Evolutionary conservation across 1,140 invertebrate genomes (phyloP).

Genomic region (Macrobrachium rosenbergii): DNA sequence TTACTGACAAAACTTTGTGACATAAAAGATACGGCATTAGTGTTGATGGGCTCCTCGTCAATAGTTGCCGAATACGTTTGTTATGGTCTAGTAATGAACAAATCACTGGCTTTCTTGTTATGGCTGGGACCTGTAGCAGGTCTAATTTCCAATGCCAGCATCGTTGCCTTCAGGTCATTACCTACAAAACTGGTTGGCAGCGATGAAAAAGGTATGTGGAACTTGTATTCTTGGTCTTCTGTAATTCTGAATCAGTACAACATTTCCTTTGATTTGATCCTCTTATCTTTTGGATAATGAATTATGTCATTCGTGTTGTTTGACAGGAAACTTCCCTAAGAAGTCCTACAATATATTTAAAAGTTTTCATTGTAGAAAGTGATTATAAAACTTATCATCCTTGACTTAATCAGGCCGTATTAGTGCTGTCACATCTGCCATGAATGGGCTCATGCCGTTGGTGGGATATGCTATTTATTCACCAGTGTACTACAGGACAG

Average conservation of each 20-base stretch:
- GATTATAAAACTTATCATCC: no score
- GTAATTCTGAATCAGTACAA: no score
- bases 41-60: conserved; percentile 22
- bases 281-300: no score
- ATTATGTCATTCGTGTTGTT: no score
- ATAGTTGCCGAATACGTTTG: conserved; percentile 36
- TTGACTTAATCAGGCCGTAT: conserved; percentile 44
- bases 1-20: conserved; percentile 23
- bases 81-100: conserved; percentile 28
- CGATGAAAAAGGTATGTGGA: conserved; percentile 47
- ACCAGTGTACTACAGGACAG: conserved; percentile 53
- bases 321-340: no score
- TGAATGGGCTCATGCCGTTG: conserved; percentile 61
- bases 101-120: not conserved
- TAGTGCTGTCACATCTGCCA: conserved; percentile 49
- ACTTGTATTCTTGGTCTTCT: no score
- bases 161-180: conserved; percentile 47
- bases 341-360: no score
- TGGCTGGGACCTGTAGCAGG: conserved; percentile 51
- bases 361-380: no score
- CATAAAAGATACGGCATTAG: conserved; percentile 27
- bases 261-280: no score
- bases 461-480: conserved; percentile 58
- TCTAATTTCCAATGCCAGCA: conserved; percentile 39
- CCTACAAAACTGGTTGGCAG: conserved; percentile 42